These are phyloP conservation scores for Propithecus deckenii DNA, from an alignment of 2,797 vertebrate species.

Conservation along the genomic window DNA sequence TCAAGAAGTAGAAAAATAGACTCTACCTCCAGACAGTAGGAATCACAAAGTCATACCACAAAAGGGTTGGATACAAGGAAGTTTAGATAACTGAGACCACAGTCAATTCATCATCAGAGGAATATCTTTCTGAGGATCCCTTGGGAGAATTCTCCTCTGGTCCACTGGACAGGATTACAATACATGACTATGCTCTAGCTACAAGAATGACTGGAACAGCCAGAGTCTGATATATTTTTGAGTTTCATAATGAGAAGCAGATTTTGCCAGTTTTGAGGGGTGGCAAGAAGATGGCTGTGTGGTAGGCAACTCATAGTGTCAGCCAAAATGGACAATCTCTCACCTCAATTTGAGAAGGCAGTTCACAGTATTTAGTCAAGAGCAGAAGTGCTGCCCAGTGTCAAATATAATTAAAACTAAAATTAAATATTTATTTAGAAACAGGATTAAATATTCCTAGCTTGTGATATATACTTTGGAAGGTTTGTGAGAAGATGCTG, in stretches of 20 bases:
- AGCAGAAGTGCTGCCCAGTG: not conserved
- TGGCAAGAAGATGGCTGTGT: not conserved
- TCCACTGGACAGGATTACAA: not conserved
- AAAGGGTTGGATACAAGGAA: not conserved
- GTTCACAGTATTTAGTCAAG: not conserved
- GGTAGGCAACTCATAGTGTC: not conserved
- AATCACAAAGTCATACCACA: not conserved
- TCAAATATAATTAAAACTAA: not conserved
- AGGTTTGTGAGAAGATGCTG: not conserved
- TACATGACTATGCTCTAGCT: not conserved
- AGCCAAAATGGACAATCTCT: not conserved
- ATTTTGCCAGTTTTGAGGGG: not conserved
- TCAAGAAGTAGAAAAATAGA: not conserved
- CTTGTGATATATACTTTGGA: not conserved
- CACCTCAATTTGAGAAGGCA: not conserved
- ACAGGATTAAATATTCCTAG: not conserved
- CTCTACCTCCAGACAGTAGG: not conserved
- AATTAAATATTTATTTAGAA: slow-evolving; percentile 27
- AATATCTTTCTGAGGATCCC: not conserved
- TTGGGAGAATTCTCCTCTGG: not conserved
- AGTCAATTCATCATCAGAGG: not conserved
- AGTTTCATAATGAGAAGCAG: not conserved
- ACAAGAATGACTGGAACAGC: not conserved
- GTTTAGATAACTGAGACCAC: not conserved
- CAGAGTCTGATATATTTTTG: not conserved